These are phyloP conservation scores for Lycophotia porphyrea DNA, from an alignment of 2,888 invertebrate genomes.

Conservation along the genomic window DNA sequence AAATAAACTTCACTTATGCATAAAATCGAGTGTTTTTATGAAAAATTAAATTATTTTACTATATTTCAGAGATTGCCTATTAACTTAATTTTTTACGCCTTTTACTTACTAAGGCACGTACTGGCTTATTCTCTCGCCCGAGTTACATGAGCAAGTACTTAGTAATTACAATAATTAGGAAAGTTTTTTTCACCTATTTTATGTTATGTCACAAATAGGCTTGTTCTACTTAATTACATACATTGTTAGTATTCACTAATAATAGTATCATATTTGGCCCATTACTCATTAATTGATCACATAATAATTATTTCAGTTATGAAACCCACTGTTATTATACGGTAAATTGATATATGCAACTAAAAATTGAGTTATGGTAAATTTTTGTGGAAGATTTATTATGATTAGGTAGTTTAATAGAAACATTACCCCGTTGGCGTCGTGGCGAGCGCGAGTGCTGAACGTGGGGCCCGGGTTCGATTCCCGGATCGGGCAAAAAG, in stretches of 20 bases:
- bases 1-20: too few relatives aligned
- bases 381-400: slow-evolving; percentile 30
- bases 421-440: neutral
- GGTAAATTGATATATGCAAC: slow-evolving; percentile 24
- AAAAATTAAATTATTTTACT: neutral
- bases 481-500: neutral
- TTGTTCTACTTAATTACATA: neutral
- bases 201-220: neutral
- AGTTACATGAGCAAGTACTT: neutral
- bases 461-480: neutral
- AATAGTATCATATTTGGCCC: slow-evolving; percentile 34
- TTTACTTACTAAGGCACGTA: neutral
- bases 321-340: slow-evolving; percentile 33
- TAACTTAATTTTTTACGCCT: neutral
- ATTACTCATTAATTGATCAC: slow-evolving; percentile 41
- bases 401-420: neutral
- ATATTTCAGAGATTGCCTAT: neutral
- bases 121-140: neutral
- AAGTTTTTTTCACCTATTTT: neutral
- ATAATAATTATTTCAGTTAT: slow-evolving; percentile 43
- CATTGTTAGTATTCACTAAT: slow-evolving; percentile 36
- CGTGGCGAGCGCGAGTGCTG: neutral
- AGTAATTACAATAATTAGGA: neutral
- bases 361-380: slow-evolving; percentile 13
- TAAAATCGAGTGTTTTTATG: neutral